Evolutionary conservation across 1,140 invertebrate species (phyloP).

Genomic region (Pseudomyrmex cubaensis): DNA sequence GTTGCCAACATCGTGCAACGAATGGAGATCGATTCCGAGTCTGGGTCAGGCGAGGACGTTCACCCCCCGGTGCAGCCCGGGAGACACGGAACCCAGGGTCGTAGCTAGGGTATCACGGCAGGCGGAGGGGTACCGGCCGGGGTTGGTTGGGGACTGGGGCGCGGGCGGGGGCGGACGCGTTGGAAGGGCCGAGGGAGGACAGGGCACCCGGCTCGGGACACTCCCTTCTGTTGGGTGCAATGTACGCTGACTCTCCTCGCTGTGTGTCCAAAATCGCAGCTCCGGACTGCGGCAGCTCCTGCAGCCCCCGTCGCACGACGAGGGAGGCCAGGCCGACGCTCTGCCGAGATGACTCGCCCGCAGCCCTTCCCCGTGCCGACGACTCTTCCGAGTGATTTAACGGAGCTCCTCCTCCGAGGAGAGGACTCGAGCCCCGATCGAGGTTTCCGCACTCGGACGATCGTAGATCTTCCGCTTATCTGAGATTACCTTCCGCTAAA

Average conservation of each 20-base stretch:
- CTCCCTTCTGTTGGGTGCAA: constrained; percentile 78
- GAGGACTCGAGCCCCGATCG: constrained; percentile 11
- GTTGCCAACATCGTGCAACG: constrained; percentile 79
- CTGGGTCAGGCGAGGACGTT: constrained; percentile 84
- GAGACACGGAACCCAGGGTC: constrained; percentile 83
- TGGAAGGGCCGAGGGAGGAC: constrained; percentile 7
- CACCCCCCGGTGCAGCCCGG: constrained; percentile 84
- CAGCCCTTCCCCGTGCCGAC: constrained; percentile 2
- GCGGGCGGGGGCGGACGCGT: constrained; percentile 25
- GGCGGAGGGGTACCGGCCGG: constrained; percentile 73
- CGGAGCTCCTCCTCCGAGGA: constrained; percentile 12
- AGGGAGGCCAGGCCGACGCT: background rate
- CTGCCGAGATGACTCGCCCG: constrained; percentile 4
- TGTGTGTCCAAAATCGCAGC: constrained; percentile 71
- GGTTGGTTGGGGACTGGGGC: constrained; percentile 62
- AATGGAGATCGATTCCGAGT: constrained; percentile 84
- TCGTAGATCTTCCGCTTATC: constrained; percentile 42
- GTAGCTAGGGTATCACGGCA: constrained; percentile 80
- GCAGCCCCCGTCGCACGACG: background rate
- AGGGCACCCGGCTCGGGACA: constrained; percentile 72
- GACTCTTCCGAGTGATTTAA: constrained; percentile 63
- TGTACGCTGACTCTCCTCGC: constrained; percentile 71
- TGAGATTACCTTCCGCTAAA: constrained; percentile 13
- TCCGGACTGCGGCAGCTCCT: constrained; percentile 56
- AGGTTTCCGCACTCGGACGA: constrained; percentile 10